Percentiles rank a stretch among this genome's conserved stretches.
phyloP scores from a whole-genome alignment of 2,797 vertebrate genomes.

The Iguana delicatissima region DNA sequence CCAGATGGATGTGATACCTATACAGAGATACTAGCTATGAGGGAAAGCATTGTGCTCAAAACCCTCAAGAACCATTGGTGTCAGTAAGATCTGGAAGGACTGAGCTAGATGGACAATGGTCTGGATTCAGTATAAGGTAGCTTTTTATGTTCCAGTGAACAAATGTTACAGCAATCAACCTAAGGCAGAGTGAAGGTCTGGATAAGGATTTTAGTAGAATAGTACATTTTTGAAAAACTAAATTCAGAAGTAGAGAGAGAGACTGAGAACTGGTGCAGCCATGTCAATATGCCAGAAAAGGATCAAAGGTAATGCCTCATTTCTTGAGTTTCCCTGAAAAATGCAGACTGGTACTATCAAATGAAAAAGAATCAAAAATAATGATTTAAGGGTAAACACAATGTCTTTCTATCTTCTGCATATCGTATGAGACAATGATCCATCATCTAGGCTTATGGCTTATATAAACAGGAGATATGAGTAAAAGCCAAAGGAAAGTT shows the following conservation, averaged over 20 bases:
- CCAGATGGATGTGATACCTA: no score
- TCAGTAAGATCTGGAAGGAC: no score
- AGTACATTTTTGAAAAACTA: neutral
- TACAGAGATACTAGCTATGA: no score
- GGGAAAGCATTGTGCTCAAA: no score
- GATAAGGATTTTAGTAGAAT: neutral
- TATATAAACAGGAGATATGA: neutral
- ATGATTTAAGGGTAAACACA: neutral
- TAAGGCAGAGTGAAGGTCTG: neutral
- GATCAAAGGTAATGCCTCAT: neutral
- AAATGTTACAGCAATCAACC: neutral
- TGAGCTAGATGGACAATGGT: no score
- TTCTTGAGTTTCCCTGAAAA: neutral
- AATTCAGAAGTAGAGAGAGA: no score
- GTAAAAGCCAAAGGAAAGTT: neutral
- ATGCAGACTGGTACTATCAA: neutral
- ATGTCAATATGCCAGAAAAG: no score
- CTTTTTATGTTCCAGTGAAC: neutral
- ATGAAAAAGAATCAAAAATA: neutral
- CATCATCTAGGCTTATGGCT: neutral
- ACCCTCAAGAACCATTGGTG: no score
- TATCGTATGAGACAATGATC: neutral
- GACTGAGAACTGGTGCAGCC: no score
- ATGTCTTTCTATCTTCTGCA: no score
- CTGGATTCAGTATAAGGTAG: no score